These are phyloP conservation scores for Diuraphis noxia DNA, from an alignment of 1,140 invertebrate genomes.

Conservation along the genomic window DNA sequence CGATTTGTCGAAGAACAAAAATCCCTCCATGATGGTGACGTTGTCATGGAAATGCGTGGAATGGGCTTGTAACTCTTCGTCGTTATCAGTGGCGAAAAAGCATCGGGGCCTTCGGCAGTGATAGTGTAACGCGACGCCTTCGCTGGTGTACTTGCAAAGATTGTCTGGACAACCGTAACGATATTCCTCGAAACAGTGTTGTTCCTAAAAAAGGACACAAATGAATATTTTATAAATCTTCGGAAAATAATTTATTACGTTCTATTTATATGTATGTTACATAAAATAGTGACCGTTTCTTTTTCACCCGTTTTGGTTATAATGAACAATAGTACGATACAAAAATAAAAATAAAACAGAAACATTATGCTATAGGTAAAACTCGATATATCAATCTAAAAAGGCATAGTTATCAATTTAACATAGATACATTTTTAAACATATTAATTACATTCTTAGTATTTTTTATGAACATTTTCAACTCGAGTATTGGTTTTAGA, in stretches of 20 bases:
- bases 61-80: constrained; percentile 72
- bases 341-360: not conserved
- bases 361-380: not conserved
- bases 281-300: not conserved
- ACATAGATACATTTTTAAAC: not conserved
- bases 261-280: not conserved
- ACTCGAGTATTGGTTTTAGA: not conserved
- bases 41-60: constrained; percentile 82
- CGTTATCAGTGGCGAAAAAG: constrained; percentile 70
- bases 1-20: constrained; percentile 78
- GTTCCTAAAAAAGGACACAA: constrained; percentile 60
- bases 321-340: not conserved
- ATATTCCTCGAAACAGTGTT: constrained; percentile 67
- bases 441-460: not conserved
- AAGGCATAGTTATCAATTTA: not conserved
- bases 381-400: not conserved
- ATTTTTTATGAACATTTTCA: not conserved
- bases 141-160: constrained; percentile 64
- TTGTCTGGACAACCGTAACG: constrained; percentile 69
- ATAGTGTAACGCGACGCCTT: constrained; percentile 67
- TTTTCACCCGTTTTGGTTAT: not conserved
- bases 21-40: constrained; percentile 79
- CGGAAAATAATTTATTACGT: not conserved
- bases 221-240: not conserved
- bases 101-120: constrained; percentile 79